Evolutionary conservation across 2,113 vertebrate genomes (phyloP).

Genomic region (Crotalus helleri): DNA sequence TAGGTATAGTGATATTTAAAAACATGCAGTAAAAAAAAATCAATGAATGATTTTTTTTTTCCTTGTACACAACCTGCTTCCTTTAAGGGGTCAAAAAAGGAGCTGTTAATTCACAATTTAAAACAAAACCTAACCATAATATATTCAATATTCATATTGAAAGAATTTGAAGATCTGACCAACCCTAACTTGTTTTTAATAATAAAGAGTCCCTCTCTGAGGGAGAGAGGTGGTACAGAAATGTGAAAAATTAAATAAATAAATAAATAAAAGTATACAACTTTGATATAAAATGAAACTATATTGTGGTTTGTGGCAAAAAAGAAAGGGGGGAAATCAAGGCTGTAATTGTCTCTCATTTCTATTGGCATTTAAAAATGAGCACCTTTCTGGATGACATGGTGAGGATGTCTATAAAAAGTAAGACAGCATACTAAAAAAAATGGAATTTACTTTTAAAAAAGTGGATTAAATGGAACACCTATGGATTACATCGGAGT

Average conservation of each 20-base stretch:
- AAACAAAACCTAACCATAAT: slow-evolving; percentile 46
- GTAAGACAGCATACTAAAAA: slow-evolving; percentile 36
- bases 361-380: slow-evolving; percentile 55
- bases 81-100: slow-evolving; percentile 30
- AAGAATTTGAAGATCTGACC: slow-evolving; percentile 47
- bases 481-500: slow-evolving; percentile 17
- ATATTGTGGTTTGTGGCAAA: slow-evolving; percentile 56
- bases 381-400: slow-evolving; percentile 51
- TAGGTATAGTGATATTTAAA: not conserved
- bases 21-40: not conserved
- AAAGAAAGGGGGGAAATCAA: slow-evolving; percentile 48
- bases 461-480: slow-evolving; percentile 6
- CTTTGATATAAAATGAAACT: slow-evolving; percentile 53
- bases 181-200: slow-evolving; percentile 56
- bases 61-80: not conserved
- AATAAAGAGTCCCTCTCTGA: slow-evolving; percentile 45
- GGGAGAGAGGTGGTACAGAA: not conserved
- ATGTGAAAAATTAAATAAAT: not conserved
- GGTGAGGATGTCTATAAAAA: slow-evolving; percentile 56
- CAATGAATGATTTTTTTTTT: not conserved
- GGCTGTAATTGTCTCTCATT: slow-evolving; percentile 41
- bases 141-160: slow-evolving; percentile 48
- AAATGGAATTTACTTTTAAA: slow-evolving; percentile 25
- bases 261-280: slow-evolving; percentile 18
- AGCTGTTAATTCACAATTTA: slow-evolving; percentile 33